These are phyloP conservation scores for Nerophis ophidion DNA, from an alignment of 2,113 vertebrate genomes.

Conservation along the genomic window DNA sequence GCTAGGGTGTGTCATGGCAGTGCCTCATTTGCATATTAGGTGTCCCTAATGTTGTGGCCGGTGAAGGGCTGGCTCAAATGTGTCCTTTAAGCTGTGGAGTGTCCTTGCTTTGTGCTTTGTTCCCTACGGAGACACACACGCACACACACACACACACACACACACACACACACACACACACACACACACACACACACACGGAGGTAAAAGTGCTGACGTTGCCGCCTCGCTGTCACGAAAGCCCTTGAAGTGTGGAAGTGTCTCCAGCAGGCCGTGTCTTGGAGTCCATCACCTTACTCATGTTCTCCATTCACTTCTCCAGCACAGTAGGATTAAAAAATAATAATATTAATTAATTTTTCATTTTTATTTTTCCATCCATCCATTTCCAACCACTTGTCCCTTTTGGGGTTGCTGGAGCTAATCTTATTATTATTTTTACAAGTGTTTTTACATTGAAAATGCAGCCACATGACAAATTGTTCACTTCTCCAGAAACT, in stretches of 20 bases:
- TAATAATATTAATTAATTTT: conserved; percentile 55
- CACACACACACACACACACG: conserved; percentile 23
- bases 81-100: conserved; percentile 51
- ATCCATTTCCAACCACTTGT: too few species aligned
- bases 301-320: conserved; percentile 29
- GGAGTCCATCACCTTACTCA: conserved; percentile 45
- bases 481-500: conserved; percentile 16
- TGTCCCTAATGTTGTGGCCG: neutral
- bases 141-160: conserved; percentile 11
- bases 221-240: conserved; percentile 59
- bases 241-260: conserved; percentile 68
- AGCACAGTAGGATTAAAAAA: conserved; percentile 19
- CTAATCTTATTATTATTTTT: neutral
- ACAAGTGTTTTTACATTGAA: conserved; percentile 29
- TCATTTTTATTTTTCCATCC: neutral
- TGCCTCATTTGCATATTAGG: neutral
- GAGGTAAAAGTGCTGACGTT: conserved; percentile 57
- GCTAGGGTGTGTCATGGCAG: neutral
- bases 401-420: too few species aligned
- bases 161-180: conserved; percentile 18
- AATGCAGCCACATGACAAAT: conserved; percentile 42
- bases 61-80: neutral
- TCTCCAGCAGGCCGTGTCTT: conserved; percentile 51
- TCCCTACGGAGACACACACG: conserved; percentile 53
- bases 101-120: conserved; percentile 61